These are phyloP conservation scores for Drosophila eugracilis DNA, from an alignment of 1,140 invertebrate genomes.

Conservation along the genomic window DNA sequence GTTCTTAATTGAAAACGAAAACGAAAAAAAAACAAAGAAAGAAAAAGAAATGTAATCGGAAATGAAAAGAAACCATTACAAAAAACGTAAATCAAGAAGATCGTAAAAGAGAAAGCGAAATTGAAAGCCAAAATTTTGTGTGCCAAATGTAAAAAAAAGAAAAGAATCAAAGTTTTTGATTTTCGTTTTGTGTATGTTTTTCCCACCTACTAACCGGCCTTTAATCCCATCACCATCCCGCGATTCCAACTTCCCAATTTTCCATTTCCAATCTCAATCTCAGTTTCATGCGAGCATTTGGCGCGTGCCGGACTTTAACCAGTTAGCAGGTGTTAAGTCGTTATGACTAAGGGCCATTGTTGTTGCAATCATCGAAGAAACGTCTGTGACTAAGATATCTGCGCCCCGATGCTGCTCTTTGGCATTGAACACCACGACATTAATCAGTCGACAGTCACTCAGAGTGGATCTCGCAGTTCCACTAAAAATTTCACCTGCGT, in stretches of 20 bases:
- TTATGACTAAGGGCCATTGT: slow-evolving; percentile 68
- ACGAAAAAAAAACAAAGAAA: slow-evolving; percentile 6
- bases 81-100: slow-evolving; percentile 68
- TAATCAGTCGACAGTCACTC: slow-evolving; percentile 27
- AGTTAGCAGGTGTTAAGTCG: slow-evolving; percentile 62
- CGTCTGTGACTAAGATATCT: slow-evolving; percentile 64
- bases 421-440: slow-evolving; percentile 58
- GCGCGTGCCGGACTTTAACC: slow-evolving; percentile 57
- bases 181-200: slow-evolving; percentile 66
- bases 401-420: slow-evolving; percentile 36
- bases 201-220: slow-evolving; percentile 22
- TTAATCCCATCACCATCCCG: slow-evolving; percentile 1
- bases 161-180: slow-evolving; percentile 54
- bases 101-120: slow-evolving; percentile 70
- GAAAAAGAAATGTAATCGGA: not conserved
- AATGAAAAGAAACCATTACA: slow-evolving; percentile 56
- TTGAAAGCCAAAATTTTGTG: slow-evolving; percentile 67
- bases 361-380: slow-evolving; percentile 55
- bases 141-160: slow-evolving; percentile 54
- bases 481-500: slow-evolving; percentile 69
- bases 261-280: slow-evolving; percentile 21
- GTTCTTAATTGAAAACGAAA: slow-evolving; percentile 35
- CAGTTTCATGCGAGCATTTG: slow-evolving; percentile 44
- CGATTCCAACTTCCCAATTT: slow-evolving; percentile 3
- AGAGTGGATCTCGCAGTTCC: slow-evolving; percentile 13